phyloP scores from a whole-genome alignment of 2,113 vertebrate genomes.

The Desmodus rotundus region DNA sequence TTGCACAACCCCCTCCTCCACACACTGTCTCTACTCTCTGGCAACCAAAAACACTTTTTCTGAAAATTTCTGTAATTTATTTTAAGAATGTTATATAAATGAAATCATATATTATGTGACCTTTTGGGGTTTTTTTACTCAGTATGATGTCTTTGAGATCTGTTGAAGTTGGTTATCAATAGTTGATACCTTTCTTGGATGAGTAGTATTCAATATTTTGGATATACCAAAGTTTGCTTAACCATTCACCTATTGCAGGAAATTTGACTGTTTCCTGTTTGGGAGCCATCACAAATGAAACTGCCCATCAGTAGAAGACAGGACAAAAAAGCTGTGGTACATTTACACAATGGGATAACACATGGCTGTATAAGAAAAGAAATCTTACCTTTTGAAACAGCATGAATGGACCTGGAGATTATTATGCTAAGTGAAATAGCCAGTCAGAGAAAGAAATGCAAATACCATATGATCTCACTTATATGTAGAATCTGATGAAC shows the following conservation, averaged over 20 bases:
- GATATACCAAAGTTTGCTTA: background rate
- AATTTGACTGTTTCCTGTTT: background rate
- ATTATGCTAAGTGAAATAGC: too few species aligned
- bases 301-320: too few species aligned
- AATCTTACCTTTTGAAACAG: too few species aligned
- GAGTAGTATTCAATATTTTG: background rate
- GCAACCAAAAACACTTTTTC: too few species aligned
- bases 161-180: background rate
- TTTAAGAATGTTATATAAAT: background rate
- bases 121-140: background rate
- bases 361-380: too few species aligned
- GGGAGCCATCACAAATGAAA: background rate
- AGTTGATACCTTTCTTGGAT: background rate
- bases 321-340: too few species aligned
- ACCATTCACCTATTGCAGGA: background rate
- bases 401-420: too few species aligned
- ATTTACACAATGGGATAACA: too few species aligned
- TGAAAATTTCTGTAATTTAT: background rate
- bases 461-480: too few species aligned
- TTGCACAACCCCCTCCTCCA: background rate
- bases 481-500: too few species aligned
- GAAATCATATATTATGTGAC: background rate
- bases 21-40: background rate
- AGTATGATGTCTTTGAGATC: background rate
- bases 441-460: too few species aligned